Evolutionary conservation across 2,797 vertebrate species (phyloP), one percentile per base, ranked within the genome.

Genomic region (Alfaro cultratus): DNA sequence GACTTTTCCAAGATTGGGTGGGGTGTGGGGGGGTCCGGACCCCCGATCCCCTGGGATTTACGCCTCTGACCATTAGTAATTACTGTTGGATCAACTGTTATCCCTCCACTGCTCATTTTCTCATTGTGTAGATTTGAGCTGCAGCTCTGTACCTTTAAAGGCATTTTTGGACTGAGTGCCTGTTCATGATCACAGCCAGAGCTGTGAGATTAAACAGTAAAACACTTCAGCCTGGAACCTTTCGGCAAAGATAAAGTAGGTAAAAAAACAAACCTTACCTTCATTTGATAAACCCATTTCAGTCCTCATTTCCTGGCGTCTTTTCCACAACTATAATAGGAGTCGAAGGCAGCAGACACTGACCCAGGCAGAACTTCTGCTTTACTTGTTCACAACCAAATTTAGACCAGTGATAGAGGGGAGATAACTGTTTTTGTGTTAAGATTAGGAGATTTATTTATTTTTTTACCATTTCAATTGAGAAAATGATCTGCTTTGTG

Each of bases 211-310:
- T 87, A 90, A 92, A 90, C 86, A 85, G 83, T 80, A 72, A 82
- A 67, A 77, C 80, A 41, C 85, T 85, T 87, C 83, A 86, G 81
- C 84, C 71, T 53, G 82, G 86, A 90, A 86, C 80, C 83, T 81
- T 57, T 89, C 71, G 36, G 75, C 81, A 85, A 90, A 89, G 80
- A 85, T 79, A 83, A 82, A 76, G 79, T 39, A 78, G 77, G 81
- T 89, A 92, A 92, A 80, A 92, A 93, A 90, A 90, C 87, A 91
- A 83, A 85, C 83, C 83, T 86, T 88, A 91, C 85, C 88, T 86
- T 86, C 46, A 77, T 91, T 93, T 91, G 93, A 94, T 91, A 90
- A 86, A 83, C 77, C 62, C 79, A 80, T 88, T 83, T 86, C 84
- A 83, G 83, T 89, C 87, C 77, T 71, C 73, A 77, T 87, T 77